Percentiles rank a stretch among this genome's conserved stretches.
These are phyloP conservation scores for Malthinus flaveolus DNA, from an alignment of 2,888 invertebrate species.

Conservation along the genomic window DNA sequence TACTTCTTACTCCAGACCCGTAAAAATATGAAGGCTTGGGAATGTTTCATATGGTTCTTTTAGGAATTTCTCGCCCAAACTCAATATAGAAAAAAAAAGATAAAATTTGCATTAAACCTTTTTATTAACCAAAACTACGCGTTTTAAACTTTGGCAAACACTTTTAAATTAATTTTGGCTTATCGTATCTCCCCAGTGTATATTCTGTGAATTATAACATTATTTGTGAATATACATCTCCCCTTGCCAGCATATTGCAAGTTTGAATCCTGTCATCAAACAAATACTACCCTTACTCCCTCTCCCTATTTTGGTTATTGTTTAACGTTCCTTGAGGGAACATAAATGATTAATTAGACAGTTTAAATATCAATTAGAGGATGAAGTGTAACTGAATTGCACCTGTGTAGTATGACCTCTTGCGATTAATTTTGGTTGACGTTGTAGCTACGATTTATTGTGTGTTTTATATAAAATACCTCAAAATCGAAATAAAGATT, in stretches of 20 bases:
- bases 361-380: slow-evolving; percentile 45
- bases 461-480: too few species aligned
- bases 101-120: background rate
- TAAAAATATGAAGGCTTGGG: too few species aligned
- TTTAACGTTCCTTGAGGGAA: slow-evolving; percentile 36
- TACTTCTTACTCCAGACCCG: too few species aligned
- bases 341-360: slow-evolving; percentile 47
- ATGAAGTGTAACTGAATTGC: slow-evolving; percentile 41
- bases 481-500: too few species aligned
- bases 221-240: slow-evolving; percentile 36
- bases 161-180: slow-evolving; percentile 42
- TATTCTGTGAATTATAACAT: slow-evolving; percentile 37
- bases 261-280: slow-evolving; percentile 20
- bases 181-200: slow-evolving; percentile 40
- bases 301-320: slow-evolving; percentile 23
- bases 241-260: slow-evolving; percentile 31
- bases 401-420: slow-evolving; percentile 38
- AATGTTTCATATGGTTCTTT: too few species aligned
- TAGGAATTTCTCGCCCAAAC: too few species aligned
- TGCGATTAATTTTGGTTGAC: slow-evolving; percentile 1
- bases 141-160: slow-evolving; percentile 24
- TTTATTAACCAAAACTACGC: slow-evolving; percentile 10
- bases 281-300: slow-evolving; percentile 20
- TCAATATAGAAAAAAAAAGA: too few species aligned
- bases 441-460: too few species aligned